A percentile compares a stretch with the other conserved stretches of the same genome.
phyloP scores from a whole-genome alignment of 2,888 invertebrate genomes.

The Scaptomyza polygonia region DNA sequence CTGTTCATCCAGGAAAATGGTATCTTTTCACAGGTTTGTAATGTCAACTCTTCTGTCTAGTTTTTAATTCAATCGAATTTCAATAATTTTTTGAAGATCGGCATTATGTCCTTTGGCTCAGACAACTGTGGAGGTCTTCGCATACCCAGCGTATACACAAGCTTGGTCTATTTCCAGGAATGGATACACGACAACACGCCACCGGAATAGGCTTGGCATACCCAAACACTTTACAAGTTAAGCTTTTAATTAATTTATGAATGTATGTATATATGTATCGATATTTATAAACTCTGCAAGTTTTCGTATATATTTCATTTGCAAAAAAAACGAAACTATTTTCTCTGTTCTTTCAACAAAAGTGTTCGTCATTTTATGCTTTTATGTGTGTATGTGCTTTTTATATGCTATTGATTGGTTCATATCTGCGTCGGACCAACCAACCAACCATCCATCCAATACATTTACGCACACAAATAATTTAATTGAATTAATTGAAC shows the following conservation, averaged over 20 bases:
- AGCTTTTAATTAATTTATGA: conserved; percentile 22
- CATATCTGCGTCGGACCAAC: conserved; percentile 21
- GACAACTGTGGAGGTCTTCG: conserved; percentile 90
- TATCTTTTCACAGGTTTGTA: conserved; percentile 87
- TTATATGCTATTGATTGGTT: conserved; percentile 5
- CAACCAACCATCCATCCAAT: conserved; percentile 1
- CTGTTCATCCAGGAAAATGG: conserved; percentile 87
- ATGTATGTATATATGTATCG: neutral
- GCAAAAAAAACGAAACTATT: conserved; percentile 14
- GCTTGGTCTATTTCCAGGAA: conserved; percentile 89
- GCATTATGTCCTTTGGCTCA: conserved; percentile 92
- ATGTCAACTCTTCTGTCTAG: too few species aligned
- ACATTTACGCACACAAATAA: conserved; percentile 56
- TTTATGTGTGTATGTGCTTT: neutral
- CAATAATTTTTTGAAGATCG: conserved; percentile 86
- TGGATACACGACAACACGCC: conserved; percentile 91
- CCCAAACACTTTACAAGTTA: conserved; percentile 22
- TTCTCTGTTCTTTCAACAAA: conserved; percentile 7
- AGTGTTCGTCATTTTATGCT: conserved; percentile 8
- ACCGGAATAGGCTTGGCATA: conserved; percentile 72
- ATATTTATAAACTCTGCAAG: conserved; percentile 4
- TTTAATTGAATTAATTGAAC: conserved; percentile 83
- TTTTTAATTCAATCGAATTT: neutral
- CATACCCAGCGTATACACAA: conserved; percentile 91
- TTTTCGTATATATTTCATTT: conserved; percentile 8